Conservation (phyloP, 1,140 invertebrate species). For the Protaetia brevitarsis region DNA sequence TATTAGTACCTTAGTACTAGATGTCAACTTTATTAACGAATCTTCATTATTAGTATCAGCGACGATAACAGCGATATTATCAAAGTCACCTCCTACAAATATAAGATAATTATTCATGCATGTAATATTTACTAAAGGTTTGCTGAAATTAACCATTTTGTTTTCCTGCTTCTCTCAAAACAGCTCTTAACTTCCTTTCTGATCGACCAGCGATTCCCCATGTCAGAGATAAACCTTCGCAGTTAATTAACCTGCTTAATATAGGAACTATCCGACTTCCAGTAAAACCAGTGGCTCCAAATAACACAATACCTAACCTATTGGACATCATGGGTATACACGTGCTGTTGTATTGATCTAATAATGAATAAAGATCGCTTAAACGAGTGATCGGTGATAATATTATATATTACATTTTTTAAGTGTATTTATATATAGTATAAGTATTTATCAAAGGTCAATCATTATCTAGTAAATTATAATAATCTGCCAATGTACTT, state of each 20-base stretch:
- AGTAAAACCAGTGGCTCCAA: slow-evolving; percentile 81
- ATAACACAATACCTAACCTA: slow-evolving; percentile 68
- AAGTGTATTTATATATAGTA: too few relatives aligned
- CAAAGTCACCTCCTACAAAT: slow-evolving; percentile 55
- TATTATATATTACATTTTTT: too few relatives aligned
- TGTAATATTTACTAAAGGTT: not conserved
- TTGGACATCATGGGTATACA: too few relatives aligned
- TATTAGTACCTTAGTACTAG: slow-evolving; percentile 67
- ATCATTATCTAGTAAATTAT: too few relatives aligned
- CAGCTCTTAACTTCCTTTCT: slow-evolving; percentile 64
- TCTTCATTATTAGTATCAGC: slow-evolving; percentile 72
- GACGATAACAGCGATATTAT: slow-evolving; percentile 63
- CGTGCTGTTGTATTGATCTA: too few relatives aligned
- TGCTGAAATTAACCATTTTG: not conserved
- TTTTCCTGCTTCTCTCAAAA: slow-evolving; percentile 57
- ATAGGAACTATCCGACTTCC: slow-evolving; percentile 63
- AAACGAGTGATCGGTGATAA: too few relatives aligned
- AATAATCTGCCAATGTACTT: too few relatives aligned
- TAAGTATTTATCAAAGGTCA: too few relatives aligned
- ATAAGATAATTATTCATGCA: not conserved
- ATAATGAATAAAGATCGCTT: too few relatives aligned
- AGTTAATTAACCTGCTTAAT: slow-evolving; percentile 39
- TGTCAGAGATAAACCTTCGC: slow-evolving; percentile 48
- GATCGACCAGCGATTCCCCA: slow-evolving; percentile 73
- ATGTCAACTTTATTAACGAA: slow-evolving; percentile 72